Evolutionary conservation across 2,113 vertebrate genomes (phyloP).

Genomic region (Halichoeres trimaculatus): DNA sequence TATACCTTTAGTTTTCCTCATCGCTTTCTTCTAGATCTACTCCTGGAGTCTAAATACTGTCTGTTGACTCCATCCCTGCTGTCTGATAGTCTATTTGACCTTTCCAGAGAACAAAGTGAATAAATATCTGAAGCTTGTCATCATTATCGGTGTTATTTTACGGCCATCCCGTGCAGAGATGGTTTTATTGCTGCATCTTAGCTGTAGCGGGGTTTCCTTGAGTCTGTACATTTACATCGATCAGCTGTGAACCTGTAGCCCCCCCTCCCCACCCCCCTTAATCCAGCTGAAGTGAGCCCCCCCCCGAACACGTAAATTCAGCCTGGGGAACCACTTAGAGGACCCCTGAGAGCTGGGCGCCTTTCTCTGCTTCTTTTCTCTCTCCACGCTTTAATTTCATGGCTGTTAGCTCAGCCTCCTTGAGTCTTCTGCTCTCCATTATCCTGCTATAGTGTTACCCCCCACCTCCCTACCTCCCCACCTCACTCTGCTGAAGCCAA

Average conservation of each 20-base stretch:
- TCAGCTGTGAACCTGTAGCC: constrained; percentile 33
- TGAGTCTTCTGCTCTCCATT: constrained; percentile 69
- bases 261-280: constrained; percentile 35
- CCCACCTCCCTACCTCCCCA: neutral
- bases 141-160: too few species aligned
- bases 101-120: too few species aligned
- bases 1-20: too few species aligned
- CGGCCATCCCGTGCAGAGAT: too few species aligned
- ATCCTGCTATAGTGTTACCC: constrained; percentile 63
- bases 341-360: constrained; percentile 54
- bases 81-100: too few species aligned
- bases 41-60: too few species aligned
- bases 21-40: too few species aligned
- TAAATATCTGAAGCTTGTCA: too few species aligned
- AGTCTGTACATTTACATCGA: constrained; percentile 44
- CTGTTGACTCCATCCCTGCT: too few species aligned
- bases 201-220: constrained; percentile 10
- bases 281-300: constrained; percentile 50
- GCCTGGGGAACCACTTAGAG: constrained; percentile 70
- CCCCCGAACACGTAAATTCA: constrained; percentile 69
- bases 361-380: constrained; percentile 66
- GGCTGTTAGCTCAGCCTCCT: constrained; percentile 78
- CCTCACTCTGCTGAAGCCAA: constrained; percentile 38
- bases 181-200: neutral
- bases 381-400: constrained; percentile 77